Evolutionary conservation across 2,888 invertebrate genomes (phyloP), one percentile per base, ranked within the genome.

Genomic region (Drosophila colorata): DNA sequence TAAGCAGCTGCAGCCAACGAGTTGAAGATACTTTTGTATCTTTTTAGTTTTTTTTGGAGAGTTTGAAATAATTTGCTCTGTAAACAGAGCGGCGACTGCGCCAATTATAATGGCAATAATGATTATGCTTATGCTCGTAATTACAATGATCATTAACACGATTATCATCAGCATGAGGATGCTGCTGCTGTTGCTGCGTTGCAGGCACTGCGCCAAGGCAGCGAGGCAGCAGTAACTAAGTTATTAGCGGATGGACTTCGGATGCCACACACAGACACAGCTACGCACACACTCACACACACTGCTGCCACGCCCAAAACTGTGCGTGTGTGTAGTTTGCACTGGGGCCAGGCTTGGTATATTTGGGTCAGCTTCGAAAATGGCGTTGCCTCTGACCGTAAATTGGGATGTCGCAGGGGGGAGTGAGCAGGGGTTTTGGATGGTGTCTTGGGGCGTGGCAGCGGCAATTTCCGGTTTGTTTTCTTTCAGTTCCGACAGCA

Each of bases 401-500:
- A 64, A 65, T 43, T 49, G 65, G 43, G 16, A 5, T 33, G 59
- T 25, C 7, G 18, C 20, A 20, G 33, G 47, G 18, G 2, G n/a
- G 16, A n/a, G 11, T 28, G 8, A 23, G 11, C 5, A 33, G 43
- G 20, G n/a, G 14, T 20, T n/a, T 25, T n/a, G 31, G 9, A 52
- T 52, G 49, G 49, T 60, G 48, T 49, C 41, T 44, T 65, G 57
- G 58, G 69, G 66, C 61, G 67, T 80, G 74, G 73, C 76, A 88
- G 59, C 58, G 67, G 85, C 88, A 85, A 88, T 85, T 88, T 85
- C 85, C 85, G 85, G 85, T 83, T 88, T 88, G 80, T 88, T 88
- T 88, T 87, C 88, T 75, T 70, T 78, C 64, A 75, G 78, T 87
- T 88, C 88, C 84, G 89, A 87, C 88, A 74, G 71, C 74, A 69